Evolutionary conservation across 2,888 invertebrate genomes (phyloP).

Genomic region (Caradrina kadenii): DNA sequence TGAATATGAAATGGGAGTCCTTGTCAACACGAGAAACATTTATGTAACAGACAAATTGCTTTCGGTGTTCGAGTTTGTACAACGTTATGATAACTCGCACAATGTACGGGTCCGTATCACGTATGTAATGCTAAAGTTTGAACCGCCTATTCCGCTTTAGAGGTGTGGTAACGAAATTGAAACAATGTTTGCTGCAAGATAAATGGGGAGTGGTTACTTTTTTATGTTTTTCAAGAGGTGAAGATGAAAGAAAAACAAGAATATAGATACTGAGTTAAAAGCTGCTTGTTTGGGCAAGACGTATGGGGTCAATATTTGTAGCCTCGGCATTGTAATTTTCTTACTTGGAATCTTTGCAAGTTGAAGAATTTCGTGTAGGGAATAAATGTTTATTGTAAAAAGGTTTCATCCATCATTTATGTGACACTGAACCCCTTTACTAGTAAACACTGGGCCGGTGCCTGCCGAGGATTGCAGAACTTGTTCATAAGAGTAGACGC

Average conservation of each 20-base stretch:
- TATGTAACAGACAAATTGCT: conserved; percentile 76
- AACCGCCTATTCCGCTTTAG: conserved; percentile 48
- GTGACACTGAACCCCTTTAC: too few species aligned
- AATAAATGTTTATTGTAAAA: too few species aligned
- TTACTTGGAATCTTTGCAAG: too few species aligned
- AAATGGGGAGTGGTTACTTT: conserved; percentile 35
- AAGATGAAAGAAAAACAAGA: conserved; percentile 43
- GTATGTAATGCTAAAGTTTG: conserved; percentile 60
- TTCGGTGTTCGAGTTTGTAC: conserved; percentile 67
- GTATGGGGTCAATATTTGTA: conserved; percentile 36
- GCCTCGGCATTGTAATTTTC: conserved; percentile 12
- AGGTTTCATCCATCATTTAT: too few species aligned
- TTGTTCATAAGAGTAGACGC: too few species aligned
- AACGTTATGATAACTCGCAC: conserved; percentile 65
- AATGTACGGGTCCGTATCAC: conserved; percentile 55
- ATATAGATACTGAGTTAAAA: conserved; percentile 24
- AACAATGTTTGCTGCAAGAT: conserved; percentile 53
- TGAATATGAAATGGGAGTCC: conserved; percentile 74
- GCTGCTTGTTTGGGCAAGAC: conserved; percentile 20
- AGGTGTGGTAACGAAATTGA: conserved; percentile 50
- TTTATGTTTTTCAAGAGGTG: conserved; percentile 16
- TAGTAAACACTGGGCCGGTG: too few species aligned
- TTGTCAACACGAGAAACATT: conserved; percentile 74
- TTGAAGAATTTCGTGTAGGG: too few species aligned
- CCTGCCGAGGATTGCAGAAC: too few species aligned